These are phyloP conservation scores for Erpobdella octoculata DNA, from an alignment of 2,888 invertebrate genomes.

Conservation along the genomic window DNA sequence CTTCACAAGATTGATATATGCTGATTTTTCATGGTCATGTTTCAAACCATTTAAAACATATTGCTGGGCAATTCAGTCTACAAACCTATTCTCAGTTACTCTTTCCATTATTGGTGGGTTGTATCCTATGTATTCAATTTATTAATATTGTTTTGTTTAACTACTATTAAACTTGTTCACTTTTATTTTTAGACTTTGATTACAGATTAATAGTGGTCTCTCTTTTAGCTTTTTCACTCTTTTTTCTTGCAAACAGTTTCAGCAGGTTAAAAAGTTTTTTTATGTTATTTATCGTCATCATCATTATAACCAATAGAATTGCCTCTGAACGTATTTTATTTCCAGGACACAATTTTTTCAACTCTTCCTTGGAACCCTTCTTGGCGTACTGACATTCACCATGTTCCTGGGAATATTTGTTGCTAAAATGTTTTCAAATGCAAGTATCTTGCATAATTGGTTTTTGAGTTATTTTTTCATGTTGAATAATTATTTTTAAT, in stretches of 20 bases:
- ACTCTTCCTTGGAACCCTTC: background rate
- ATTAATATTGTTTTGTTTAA: too few species aligned
- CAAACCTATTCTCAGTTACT: background rate
- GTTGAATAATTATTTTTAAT: too few species aligned
- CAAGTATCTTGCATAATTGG: background rate
- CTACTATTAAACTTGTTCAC: too few species aligned
- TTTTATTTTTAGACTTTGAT: background rate
- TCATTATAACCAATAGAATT: background rate
- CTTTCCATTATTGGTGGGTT: background rate
- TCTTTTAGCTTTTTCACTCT: background rate
- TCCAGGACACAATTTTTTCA: background rate
- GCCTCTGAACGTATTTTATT: background rate
- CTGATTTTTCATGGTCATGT: background rate
- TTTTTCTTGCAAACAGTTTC: background rate
- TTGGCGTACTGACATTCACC: slow-evolving; percentile 7
- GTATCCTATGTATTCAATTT: background rate
- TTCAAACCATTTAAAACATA: background rate
- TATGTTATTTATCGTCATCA: background rate
- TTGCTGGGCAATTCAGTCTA: background rate
- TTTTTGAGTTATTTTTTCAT: too few species aligned
- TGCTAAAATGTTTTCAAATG: slow-evolving; percentile 3
- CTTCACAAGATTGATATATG: background rate
- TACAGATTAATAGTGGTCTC: background rate
- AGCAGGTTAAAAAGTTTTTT: background rate
- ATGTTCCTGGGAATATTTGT: background rate